These are phyloP conservation scores for Tribolium freemani DNA, from an alignment of 2,888 invertebrate genomes.

Conservation along the genomic window DNA sequence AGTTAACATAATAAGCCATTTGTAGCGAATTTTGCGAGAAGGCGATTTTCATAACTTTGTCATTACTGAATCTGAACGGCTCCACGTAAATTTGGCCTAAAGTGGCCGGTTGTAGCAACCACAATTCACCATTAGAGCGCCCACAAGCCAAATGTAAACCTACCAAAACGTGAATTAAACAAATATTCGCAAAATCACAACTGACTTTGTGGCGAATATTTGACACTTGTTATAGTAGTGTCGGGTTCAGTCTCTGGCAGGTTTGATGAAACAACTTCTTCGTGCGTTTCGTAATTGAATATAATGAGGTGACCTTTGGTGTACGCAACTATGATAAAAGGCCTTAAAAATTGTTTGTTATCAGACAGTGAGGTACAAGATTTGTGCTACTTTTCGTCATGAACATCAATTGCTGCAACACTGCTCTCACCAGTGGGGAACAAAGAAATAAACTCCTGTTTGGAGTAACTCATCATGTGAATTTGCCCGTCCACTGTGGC, in stretches of 20 bases:
- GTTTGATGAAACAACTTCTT: conserved; percentile 46
- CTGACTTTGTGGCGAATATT: conserved; percentile 72
- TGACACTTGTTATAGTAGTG: conserved; percentile 64
- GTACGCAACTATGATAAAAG: conserved; percentile 69
- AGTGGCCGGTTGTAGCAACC: conserved; percentile 74
- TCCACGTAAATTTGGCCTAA: conserved; percentile 67
- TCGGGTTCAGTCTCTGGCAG: conserved; percentile 34
- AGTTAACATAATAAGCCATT: conserved; percentile 73
- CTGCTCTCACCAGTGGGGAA: conserved; percentile 66
- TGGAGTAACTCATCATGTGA: conserved; percentile 69
- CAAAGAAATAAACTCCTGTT: conserved; percentile 67
- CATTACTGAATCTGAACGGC: conserved; percentile 69
- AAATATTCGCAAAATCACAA: background rate
- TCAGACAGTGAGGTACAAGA: background rate
- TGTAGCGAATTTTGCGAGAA: conserved; percentile 72
- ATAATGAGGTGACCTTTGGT: conserved; percentile 68
- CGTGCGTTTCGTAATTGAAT: conserved; percentile 66
- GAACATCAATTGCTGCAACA: conserved; percentile 68
- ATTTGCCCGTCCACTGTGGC: conserved; percentile 68
- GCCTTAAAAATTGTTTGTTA: conserved; percentile 62
- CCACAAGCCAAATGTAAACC: conserved; percentile 74
- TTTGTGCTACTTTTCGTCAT: conserved; percentile 70
- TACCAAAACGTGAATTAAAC: conserved; percentile 51
- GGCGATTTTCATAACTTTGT: conserved; percentile 69
- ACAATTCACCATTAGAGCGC: conserved; percentile 72